phyloP scores from a whole-genome alignment of 2,888 invertebrate genomes.

The Lingula anatina region DNA sequence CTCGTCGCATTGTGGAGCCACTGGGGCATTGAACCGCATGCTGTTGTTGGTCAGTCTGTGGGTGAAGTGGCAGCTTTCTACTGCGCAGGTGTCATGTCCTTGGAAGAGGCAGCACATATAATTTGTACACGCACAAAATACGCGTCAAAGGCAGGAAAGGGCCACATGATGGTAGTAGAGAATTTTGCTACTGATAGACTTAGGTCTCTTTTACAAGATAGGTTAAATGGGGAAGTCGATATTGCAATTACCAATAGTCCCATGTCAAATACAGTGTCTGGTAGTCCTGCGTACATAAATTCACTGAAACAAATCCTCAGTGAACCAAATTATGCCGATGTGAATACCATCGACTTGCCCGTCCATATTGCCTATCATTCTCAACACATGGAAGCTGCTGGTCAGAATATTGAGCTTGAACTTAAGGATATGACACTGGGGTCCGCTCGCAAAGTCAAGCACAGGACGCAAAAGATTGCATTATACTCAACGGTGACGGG shows the following conservation, averaged over 20 bases:
- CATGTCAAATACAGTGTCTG: slow-evolving; percentile 3
- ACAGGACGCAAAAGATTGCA: too few relatives aligned
- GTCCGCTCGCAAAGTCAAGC: not conserved
- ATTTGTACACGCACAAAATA: slow-evolving; percentile 1
- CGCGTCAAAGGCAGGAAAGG: not conserved
- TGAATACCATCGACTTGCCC: not conserved
- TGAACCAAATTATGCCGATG: not conserved
- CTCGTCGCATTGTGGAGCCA: not conserved
- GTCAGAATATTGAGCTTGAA: not conserved
- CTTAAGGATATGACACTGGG: not conserved
- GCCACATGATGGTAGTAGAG: slow-evolving; percentile 3
- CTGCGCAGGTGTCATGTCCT: not conserved
- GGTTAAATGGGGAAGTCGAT: not conserved
- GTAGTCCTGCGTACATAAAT: not conserved
- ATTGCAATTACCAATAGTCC: not conserved
- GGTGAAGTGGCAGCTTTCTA: slow-evolving; percentile 6
- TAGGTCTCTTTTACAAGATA: too few relatives aligned
- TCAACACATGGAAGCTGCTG: slow-evolving; percentile 3
- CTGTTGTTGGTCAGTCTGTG: slow-evolving; percentile 5
- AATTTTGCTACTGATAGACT: not conserved
- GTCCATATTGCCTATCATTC: slow-evolving; percentile 1
- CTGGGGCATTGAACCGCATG: slow-evolving; percentile 2
- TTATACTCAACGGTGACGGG: slow-evolving; percentile 1
- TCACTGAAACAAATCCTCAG: not conserved
- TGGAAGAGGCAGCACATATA: not conserved